A percentile compares a stretch with the other conserved stretches of the same genome.
These are phyloP conservation scores for Cydia pomonella DNA, from an alignment of 1,140 invertebrate species.

Conservation along the genomic window DNA sequence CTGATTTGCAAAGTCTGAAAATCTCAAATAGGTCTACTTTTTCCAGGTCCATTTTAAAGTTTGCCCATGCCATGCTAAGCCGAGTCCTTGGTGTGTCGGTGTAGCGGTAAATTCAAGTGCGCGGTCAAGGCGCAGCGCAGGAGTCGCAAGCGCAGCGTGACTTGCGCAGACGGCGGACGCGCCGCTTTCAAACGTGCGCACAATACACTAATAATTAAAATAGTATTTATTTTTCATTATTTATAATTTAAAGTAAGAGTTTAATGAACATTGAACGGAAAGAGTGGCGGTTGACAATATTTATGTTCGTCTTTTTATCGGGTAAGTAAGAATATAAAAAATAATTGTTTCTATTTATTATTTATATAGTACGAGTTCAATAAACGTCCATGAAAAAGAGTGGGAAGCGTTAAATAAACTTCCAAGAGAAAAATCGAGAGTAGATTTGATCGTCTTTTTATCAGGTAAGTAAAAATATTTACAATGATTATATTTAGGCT, in stretches of 20 bases:
- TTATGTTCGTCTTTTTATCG: not conserved
- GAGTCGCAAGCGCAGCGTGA: constrained; percentile 45
- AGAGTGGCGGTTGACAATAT: too few species aligned
- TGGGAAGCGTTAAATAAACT: too few species aligned
- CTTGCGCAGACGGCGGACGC: constrained; percentile 35
- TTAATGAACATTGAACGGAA: not conserved
- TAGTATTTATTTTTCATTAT: constrained; percentile 14
- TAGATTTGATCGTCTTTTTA: too few species aligned
- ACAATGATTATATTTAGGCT: too few species aligned
- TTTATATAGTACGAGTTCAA: too few species aligned
- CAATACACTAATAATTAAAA: not conserved
- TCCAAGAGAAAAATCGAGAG: too few species aligned
- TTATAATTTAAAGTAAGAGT: not conserved
- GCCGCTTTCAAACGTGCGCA: constrained; percentile 34
- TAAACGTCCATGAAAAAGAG: too few species aligned
- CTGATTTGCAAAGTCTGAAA: too few species aligned
- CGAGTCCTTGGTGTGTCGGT: constrained; percentile 45
- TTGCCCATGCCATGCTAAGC: not conserved
- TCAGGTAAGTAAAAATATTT: not conserved
- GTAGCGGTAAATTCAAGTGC: constrained; percentile 66
- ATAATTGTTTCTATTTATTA: too few species aligned
- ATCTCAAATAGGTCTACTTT: too few species aligned
- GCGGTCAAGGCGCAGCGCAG: constrained; percentile 52
- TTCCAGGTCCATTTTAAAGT: too few species aligned
- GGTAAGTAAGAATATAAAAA: not conserved